A percentile compares a stretch with the other conserved stretches of the same genome.
Evolutionary conservation across 2,888 invertebrate genomes (phyloP).

Genomic region (Cephonodes hylas): DNA sequence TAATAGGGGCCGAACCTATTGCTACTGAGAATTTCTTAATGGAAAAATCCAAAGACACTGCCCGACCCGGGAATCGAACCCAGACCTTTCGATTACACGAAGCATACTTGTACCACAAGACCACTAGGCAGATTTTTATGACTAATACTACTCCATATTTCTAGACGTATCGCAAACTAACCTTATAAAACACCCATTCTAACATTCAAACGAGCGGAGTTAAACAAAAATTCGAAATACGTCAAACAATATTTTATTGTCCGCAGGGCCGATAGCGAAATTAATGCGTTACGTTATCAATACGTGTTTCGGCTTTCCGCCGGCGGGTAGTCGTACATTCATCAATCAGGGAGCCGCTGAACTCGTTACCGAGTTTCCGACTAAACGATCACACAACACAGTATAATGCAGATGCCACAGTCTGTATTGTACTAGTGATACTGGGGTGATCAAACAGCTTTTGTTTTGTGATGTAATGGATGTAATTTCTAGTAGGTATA

Average conservation of each 20-base stretch:
- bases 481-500: too few species aligned
- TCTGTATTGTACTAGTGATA: not conserved
- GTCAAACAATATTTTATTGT: constrained; percentile 44
- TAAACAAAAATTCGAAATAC: constrained; percentile 13
- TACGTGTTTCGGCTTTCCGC: constrained; percentile 48
- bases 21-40: too few species aligned
- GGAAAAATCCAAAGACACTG: too few species aligned
- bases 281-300: constrained; percentile 65
- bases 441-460: too few species aligned
- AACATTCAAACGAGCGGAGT: not conserved
- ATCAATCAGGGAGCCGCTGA: constrained; percentile 73
- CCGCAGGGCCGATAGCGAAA: constrained; percentile 43
- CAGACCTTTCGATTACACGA: too few species aligned
- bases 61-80: too few species aligned
- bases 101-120: too few species aligned
- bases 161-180: not conserved
- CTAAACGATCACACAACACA: constrained; percentile 35
- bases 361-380: constrained; percentile 72
- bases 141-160: not conserved
- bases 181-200: not conserved
- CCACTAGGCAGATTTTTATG: too few species aligned
- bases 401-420: not conserved
- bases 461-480: too few species aligned
- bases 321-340: constrained; percentile 49
- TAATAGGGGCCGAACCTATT: too few species aligned